phyloP scores from a whole-genome alignment of 1,140 invertebrate species.

The Scaptodrosophila lebanonensis region DNA sequence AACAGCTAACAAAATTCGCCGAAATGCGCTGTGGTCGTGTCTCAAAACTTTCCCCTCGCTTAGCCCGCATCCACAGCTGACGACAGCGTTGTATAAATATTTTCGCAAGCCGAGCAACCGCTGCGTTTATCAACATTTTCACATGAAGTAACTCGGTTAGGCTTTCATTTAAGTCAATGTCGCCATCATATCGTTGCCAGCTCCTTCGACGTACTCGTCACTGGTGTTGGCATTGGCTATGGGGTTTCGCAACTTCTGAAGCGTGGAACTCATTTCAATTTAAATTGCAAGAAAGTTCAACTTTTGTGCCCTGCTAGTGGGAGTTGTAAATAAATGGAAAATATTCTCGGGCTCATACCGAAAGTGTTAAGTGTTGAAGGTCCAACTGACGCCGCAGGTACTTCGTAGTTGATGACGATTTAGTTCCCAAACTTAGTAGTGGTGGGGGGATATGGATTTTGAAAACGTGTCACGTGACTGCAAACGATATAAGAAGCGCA shows the following conservation, averaged over 20 bases:
- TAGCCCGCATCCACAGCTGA: too few species aligned
- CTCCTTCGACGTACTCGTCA: too few species aligned
- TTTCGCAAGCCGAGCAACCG: conserved; percentile 22
- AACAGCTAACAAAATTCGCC: too few species aligned
- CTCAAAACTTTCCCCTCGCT: too few species aligned
- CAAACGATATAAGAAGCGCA: too few species aligned
- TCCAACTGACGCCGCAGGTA: conserved; percentile 43
- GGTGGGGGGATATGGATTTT: too few species aligned
- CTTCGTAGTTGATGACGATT: conserved; percentile 46
- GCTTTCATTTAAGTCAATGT: conserved; percentile 18
- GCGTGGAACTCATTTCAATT: conserved; percentile 40
- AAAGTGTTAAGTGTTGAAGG: conserved; percentile 26
- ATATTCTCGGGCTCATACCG: too few species aligned
- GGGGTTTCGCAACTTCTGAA: not conserved
- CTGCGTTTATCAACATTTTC: conserved; percentile 34
- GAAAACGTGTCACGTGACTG: too few species aligned
- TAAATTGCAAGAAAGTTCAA: conserved; percentile 29
- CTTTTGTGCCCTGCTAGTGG: not conserved
- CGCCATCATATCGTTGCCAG: too few species aligned
- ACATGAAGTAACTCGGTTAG: conserved; percentile 22
- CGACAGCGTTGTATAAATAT: conserved; percentile 34
- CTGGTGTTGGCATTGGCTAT: too few species aligned
- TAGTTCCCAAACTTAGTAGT: not conserved
- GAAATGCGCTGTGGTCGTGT: too few species aligned
- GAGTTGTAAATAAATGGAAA: too few species aligned